Evolutionary conservation across 2,113 vertebrate species (phyloP).

Genomic region (Ochotona princeps): DNA sequence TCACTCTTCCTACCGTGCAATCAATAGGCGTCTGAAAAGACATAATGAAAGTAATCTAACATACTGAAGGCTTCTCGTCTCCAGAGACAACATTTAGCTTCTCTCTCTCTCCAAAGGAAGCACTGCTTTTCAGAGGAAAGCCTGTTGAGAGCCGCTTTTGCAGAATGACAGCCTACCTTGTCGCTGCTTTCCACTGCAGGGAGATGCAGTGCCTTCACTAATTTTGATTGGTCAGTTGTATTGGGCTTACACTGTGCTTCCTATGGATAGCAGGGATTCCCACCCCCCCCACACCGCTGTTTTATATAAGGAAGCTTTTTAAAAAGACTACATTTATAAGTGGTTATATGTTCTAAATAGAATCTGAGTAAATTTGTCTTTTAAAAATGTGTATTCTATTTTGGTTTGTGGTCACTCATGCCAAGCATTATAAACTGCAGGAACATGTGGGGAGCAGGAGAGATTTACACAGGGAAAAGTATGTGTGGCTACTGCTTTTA

Average conservation of each 20-base stretch:
- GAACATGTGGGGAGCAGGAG: background rate
- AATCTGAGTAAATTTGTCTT: slow-evolving; percentile 81
- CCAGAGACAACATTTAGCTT: slow-evolving; percentile 87
- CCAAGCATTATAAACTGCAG: slow-evolving; percentile 77
- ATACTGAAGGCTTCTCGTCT: slow-evolving; percentile 89
- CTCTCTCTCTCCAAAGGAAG: slow-evolving; percentile 85
- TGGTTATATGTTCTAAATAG: slow-evolving; percentile 82
- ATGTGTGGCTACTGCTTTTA: slow-evolving; percentile 71
- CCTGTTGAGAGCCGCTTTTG: slow-evolving; percentile 88
- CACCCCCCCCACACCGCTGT: slow-evolving; percentile 4
- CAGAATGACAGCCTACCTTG: slow-evolving; percentile 91
- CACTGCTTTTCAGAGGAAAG: slow-evolving; percentile 85
- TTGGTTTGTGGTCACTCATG: slow-evolving; percentile 79
- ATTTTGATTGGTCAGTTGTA: slow-evolving; percentile 98
- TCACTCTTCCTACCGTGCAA: slow-evolving; percentile 86
- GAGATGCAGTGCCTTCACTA: slow-evolving; percentile 97
- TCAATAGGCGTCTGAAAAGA: slow-evolving; percentile 90
- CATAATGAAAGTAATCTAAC: slow-evolving; percentile 91
- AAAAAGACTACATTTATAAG: slow-evolving; percentile 84
- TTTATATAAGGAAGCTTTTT: slow-evolving; percentile 85
- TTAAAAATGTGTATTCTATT: slow-evolving; percentile 81
- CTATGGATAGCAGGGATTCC: slow-evolving; percentile 85
- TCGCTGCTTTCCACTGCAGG: slow-evolving; percentile 96
- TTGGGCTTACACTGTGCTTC: slow-evolving; percentile 93
- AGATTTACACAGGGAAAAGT: slow-evolving; percentile 64